Evolutionary conservation across 2,888 invertebrate genomes (phyloP).

Genomic region (Megalurothrips usitatus): DNA sequence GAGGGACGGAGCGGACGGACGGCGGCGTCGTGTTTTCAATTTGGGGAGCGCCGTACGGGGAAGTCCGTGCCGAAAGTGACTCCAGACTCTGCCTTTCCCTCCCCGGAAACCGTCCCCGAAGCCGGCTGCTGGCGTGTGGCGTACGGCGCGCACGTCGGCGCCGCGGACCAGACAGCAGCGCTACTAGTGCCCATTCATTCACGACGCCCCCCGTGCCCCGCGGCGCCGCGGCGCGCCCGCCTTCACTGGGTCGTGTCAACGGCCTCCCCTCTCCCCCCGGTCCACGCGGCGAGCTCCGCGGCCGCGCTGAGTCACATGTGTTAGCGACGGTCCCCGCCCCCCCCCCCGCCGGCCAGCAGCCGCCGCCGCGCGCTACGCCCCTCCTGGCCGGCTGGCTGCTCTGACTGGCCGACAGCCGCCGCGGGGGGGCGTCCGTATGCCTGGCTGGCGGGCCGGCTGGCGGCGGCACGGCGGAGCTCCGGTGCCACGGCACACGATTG

Average conservation of each 20-base stretch:
- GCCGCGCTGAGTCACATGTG: neutral
- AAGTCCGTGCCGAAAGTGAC: too few species aligned
- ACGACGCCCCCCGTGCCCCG: neutral
- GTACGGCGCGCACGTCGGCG: too few species aligned
- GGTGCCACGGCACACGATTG: too few species aligned
- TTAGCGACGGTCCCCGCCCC: neutral
- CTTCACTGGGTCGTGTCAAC: constrained; percentile 18
- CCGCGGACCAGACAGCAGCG: neutral
- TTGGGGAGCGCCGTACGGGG: neutral
- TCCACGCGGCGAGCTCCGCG: neutral
- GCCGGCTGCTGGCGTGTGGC: neutral
- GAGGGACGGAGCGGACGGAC: too few species aligned
- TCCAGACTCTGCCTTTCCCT: neutral
- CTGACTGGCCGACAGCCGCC: too few species aligned
- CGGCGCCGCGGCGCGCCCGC: neutral
- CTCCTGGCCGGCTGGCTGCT: too few species aligned
- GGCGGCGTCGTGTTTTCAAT: neutral
- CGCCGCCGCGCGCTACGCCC: neutral
- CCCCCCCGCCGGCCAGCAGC: neutral
- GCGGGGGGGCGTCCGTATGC: too few species aligned
- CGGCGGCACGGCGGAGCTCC: too few species aligned
- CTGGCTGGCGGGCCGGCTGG: too few species aligned
- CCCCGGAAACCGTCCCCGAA: neutral
- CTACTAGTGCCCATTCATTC: neutral
- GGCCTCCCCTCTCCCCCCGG: neutral